phyloP scores from a whole-genome alignment of 2,888 invertebrate genomes.

The Caenorhabditis sinica region DNA sequence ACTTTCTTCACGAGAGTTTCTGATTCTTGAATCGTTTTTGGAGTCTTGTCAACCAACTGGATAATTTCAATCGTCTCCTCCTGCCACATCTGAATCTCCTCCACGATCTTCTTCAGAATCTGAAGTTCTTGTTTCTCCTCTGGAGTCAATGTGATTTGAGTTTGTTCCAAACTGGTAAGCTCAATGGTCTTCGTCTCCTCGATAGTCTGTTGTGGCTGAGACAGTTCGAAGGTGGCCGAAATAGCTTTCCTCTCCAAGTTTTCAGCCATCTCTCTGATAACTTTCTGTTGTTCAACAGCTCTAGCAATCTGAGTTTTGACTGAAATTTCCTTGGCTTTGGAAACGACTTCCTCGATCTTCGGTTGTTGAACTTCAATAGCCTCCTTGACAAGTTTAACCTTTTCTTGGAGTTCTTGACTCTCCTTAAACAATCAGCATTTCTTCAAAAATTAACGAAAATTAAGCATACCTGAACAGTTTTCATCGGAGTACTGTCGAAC shows the following conservation, averaged over 20 bases:
- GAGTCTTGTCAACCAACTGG: conserved; percentile 44
- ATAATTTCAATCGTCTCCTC: conserved; percentile 71
- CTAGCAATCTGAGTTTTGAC: conserved; percentile 54
- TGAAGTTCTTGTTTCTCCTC: conserved; percentile 66
- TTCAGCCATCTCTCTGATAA: conserved; percentile 63
- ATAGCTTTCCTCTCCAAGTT: conserved; percentile 62
- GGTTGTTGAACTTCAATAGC: conserved; percentile 66
- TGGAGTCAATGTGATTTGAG: conserved; percentile 58
- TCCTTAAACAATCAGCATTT: conserved; percentile 41
- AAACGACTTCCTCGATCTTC: conserved; percentile 63
- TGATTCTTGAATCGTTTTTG: conserved; percentile 55
- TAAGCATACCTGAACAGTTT: conserved; percentile 53
- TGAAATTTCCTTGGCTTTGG: conserved; percentile 51
- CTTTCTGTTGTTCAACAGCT: conserved; percentile 64
- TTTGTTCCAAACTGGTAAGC: conserved; percentile 51
- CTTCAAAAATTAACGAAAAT: background rate
- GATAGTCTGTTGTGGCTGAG: conserved; percentile 51
- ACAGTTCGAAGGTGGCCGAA: conserved; percentile 57
- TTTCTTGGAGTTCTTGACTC: conserved; percentile 64
- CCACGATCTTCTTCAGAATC: conserved; percentile 66
- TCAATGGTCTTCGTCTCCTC: conserved; percentile 67
- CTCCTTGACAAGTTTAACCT: conserved; percentile 64
- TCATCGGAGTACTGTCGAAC: conserved; percentile 67
- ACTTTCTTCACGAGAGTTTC: conserved; percentile 57
- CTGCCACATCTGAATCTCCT: conserved; percentile 71